phyloP scores from a whole-genome alignment of 2,113 vertebrate genomes.

The Marmota flaviventris region DNA sequence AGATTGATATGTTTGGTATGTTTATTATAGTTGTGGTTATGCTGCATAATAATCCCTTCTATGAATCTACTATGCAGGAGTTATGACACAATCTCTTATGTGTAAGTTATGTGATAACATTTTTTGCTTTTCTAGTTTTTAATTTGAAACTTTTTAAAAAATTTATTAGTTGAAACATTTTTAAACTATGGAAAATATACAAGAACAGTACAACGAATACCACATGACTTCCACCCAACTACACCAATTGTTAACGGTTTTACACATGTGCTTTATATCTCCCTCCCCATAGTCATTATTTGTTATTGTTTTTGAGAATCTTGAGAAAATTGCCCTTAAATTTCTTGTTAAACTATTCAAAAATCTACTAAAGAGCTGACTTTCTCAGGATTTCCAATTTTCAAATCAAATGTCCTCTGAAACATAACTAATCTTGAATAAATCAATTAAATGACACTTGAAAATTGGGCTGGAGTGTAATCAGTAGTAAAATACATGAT shows the following conservation, averaged over 20 bases:
- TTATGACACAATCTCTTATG: neutral
- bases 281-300: neutral
- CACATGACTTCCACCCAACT: neutral
- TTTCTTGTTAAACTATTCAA: conserved; percentile 27
- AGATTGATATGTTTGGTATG: neutral
- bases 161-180: neutral
- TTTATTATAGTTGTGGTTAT: neutral
- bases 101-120: neutral
- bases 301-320: conserved; percentile 11
- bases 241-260: neutral
- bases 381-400: neutral
- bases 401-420: neutral
- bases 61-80: neutral
- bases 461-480: neutral
- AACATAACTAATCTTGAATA: neutral
- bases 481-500: neutral
- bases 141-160: neutral
- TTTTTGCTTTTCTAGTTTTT: neutral
- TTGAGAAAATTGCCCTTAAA: neutral
- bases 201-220: neutral
- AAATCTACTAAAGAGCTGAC: neutral
- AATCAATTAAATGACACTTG: neutral
- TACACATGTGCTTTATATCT: neutral
- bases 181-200: neutral
- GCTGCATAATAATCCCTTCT: neutral